Evolutionary conservation across 1,140 invertebrate species (phyloP), one percentile per base, ranked within the genome.

Genomic region (Drosophila orena): DNA sequence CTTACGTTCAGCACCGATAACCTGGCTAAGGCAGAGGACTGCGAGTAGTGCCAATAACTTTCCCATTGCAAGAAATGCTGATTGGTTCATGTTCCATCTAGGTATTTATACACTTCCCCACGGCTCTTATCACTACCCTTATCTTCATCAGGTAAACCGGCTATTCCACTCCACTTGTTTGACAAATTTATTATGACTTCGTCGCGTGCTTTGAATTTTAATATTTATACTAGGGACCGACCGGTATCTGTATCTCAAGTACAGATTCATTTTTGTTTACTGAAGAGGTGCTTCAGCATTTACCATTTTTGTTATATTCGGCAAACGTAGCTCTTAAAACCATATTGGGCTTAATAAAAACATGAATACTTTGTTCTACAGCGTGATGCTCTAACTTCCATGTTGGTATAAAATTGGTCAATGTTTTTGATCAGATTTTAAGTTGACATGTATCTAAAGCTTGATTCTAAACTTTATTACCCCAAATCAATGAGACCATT

Each of bases 1-100:
- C 81, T 81, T 44, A 85, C 81, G 81, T n/a, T 86, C 81, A 15
- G 60, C 77, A 11, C 46, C 54, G 17, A 77, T 74, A 15, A 57
- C 35, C 37, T 80, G 64, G 40, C 69, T 46, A 34, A 86, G 64
- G 49, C 78, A 60, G 8, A 86, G 70, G 15, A 77, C 38, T 27
- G 66, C 55, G 2, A 81, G 40, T 24, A 88, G 35, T 34, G 47
- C 46, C 46, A 88, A 58, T 7, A 88, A 27, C 44, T 88, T 86
- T 78, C 43, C 89, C 80, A 86, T 90, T 64, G 54, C 59, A 14
- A 12, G 11, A 53, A 50, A 58, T 59, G 60, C n/a, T 55, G 4
- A 3, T 22, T 40, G 27, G 59, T 38, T 44, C 24, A 7, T 0
- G 14, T 27, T 56, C 22, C 42, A 17, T 17, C 46, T 2, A 7